Evolutionary conservation across 2,113 vertebrate species (phyloP), one percentile per base, ranked within the genome.

Genomic region (Colius striatus): DNA sequence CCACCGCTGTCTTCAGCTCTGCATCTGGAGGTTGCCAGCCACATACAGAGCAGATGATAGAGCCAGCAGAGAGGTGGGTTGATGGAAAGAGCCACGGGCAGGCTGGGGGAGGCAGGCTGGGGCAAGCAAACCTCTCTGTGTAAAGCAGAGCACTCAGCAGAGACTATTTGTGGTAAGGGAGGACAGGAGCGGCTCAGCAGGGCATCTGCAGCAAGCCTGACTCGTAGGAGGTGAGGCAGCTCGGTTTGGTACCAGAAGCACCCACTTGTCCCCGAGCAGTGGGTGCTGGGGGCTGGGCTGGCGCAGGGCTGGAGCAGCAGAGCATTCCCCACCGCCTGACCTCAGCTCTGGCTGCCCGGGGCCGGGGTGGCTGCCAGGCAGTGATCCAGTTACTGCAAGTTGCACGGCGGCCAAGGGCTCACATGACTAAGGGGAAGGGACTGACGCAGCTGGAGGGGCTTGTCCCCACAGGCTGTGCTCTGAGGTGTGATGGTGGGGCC

Each of bases 401-500:
- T 63, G 54, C 45, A 9, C 84, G 12, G 93, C 0, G 0, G 76
- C 73, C 87, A 65, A 65, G 87, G 30, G 9, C 90, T 94, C 5
- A 2, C 30, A 2, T 76, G 88, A 61, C 50, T 72, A 8, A 87
- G 78, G 84, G 87, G 71, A 80, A 70, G 41, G 47, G 66, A 60
- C 73, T 45, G 50, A 41, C 83, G 45, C 74, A 36, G 36, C 45
- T 36, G 41, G 32, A 54, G 75, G 63, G 85, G 62, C 66, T 58
- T 86, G 47, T 83, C 68, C 47, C 38, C 41, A 12, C 14, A 9
- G 6, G 45, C 67, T 14, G 27, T 50, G 67, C 50, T 57, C 32
- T 13, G 34, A 41, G 34, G 60, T 1, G 0, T 18, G 43, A 2
- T 22, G 63, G 45, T 0, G 1, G 57, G 41, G n/a, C 10, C 63